A percentile compares a stretch with the other conserved stretches of the same genome.
Conservation (phyloP, 2,797 vertebrate species). For the Rhincodon typus region DNA sequence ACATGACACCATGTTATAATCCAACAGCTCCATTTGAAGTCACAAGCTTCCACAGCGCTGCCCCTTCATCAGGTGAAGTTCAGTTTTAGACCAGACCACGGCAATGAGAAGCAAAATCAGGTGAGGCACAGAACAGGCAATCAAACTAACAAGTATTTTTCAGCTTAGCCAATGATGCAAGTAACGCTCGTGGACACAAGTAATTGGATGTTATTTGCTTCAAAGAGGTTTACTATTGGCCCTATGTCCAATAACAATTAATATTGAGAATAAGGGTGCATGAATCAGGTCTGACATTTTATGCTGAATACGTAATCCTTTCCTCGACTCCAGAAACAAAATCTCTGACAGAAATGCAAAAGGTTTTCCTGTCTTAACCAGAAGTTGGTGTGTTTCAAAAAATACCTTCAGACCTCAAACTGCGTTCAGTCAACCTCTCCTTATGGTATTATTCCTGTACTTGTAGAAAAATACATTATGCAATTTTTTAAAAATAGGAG, state of each 20-base stretch:
- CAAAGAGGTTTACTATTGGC: neutral
- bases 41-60: too few species aligned
- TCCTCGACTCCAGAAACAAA: neutral
- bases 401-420: neutral
- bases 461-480: neutral
- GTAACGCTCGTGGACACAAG: neutral
- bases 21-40: too few species aligned
- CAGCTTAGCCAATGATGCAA: neutral
- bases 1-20: too few species aligned
- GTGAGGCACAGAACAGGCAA: neutral
- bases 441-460: neutral
- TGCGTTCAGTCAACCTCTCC: neutral
- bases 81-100: neutral
- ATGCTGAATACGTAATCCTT: neutral
- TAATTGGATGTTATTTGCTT: neutral
- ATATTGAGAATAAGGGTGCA: neutral
- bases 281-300: neutral
- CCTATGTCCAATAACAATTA: neutral
- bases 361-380: neutral
- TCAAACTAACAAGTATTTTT: neutral
- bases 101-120: neutral
- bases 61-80: too few species aligned
- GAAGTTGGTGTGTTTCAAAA: neutral
- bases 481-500: neutral
- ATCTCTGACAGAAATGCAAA: neutral